These are phyloP conservation scores for Esox lucius DNA, from an alignment of 2,797 vertebrate species.

Conservation along the genomic window DNA sequence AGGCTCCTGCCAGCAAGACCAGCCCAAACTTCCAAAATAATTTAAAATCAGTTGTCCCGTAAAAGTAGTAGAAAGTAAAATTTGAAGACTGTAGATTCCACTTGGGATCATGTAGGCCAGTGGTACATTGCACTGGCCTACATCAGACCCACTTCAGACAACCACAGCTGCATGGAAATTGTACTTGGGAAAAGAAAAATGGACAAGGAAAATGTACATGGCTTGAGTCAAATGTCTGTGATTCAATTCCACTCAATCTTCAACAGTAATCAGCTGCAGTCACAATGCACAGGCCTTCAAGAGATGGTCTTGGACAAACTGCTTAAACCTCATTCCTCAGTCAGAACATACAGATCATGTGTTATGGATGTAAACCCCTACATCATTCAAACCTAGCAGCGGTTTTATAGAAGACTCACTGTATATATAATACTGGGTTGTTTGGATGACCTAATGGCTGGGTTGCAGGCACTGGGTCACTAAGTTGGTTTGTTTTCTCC, in stretches of 20 bases:
- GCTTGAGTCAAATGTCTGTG: conserved; percentile 9
- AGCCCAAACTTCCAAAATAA: conserved; percentile 34
- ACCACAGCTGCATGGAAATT: conserved; percentile 27
- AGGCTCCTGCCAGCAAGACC: conserved; percentile 23
- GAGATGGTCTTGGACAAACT: conserved; percentile 13
- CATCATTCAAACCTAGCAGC: too few species aligned
- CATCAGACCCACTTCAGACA: conserved; percentile 16
- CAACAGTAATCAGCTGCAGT: conserved; percentile 12
- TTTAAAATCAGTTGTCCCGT: conserved; percentile 24
- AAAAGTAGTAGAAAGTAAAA: conserved; percentile 33
- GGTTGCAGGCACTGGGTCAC: too few species aligned
- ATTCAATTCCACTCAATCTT: conserved; percentile 7
- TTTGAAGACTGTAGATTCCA: conserved; percentile 21
- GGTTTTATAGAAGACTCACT: too few species aligned
- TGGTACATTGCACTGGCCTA: conserved; percentile 3
- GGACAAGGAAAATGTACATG: not conserved
- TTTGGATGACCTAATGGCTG: too few species aligned
- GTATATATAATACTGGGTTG: too few species aligned
- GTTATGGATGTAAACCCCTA: conserved; percentile 8
- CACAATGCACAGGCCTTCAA: not conserved
- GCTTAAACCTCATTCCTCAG: conserved; percentile 33
- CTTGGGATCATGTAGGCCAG: conserved; percentile 21
- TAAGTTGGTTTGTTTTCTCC: too few species aligned
- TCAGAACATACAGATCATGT: conserved; percentile 29
- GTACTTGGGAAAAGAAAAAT: conserved; percentile 24